Evolutionary conservation across 1,140 invertebrate genomes (phyloP), one percentile per base, ranked within the genome.

Genomic region (Zaprionus davidi): DNA sequence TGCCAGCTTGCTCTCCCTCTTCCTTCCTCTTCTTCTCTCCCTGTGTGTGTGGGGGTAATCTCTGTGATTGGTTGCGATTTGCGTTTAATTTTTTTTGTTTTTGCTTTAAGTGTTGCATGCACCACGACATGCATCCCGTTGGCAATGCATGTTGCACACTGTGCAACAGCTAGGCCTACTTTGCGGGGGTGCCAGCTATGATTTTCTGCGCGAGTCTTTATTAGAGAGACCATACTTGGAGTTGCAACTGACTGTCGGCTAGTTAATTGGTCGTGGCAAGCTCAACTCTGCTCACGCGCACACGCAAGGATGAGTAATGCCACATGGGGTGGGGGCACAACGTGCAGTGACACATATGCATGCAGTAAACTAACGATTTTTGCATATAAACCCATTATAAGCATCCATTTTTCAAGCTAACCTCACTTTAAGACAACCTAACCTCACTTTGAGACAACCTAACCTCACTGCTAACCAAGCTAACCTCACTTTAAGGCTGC

Each of bases 21-120:
- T 9, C 17, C n/a, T 9, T 46, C 41, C 31, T 56, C 62, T 17
- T 41, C 53, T 22, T 71, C 41, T 57, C 31, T 49, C 55, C 56
- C 38, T 70, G 57, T 49, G 15, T 56, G 81, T 58, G 83, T 67
- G 83, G 79, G 85, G 85, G 86, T 85, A 90, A 90, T 90, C 85
- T 90, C 85, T 90, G 79, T 85, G 85, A 90, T 90, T 90, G 85
- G 85, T 85, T 90, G 82, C 85, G 85, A 88, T 88, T 88, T 88
- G 85, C 85, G 71, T 88, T 88, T 88, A 90, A 88, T 88, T 90
- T 88, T 51, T 51, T 11, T 24, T 51, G 20, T 51, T 90, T 81
- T 81, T 76, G 78, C 74, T 79, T 17, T 76, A 88, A 87, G 84
- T 88, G 84, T 88, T 88, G 85, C 85, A 88, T 85, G 85, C 84